Evolutionary conservation across 2,113 vertebrate species (phyloP), one percentile per base, ranked within the genome.

Genomic region (Tragelaphus strepsiceros): DNA sequence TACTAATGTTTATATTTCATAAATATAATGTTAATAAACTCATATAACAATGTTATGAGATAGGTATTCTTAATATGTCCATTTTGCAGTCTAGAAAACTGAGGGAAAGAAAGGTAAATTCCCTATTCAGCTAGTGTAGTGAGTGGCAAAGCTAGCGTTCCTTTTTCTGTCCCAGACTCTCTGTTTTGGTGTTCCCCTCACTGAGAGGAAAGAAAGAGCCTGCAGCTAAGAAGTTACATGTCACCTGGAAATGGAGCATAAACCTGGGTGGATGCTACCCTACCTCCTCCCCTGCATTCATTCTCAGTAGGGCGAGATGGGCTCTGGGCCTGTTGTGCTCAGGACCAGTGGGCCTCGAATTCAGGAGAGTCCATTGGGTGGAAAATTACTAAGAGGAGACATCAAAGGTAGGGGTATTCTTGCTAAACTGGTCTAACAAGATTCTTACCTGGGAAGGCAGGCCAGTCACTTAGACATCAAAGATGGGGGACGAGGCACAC

Each of bases 221-320:
- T 88, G 67, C 84, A 91, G 91, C 46, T 62, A 21, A 88, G 67
- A 54, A 83, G 53, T 88, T 77, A 98, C 94, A 88, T 35, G 74
- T 10, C 0, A 0, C 78, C 88, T 58, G 21, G 3, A 1, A 21
- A 61, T 10, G 54, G 82, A 62, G 84, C 58, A 67, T 49, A 56
- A n/a, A 24, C 2, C 49, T 53, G 28, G 28, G 0, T 0, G 61
- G 17, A 24, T 3, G 81, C 90, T 78, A 51, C 46, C 56, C 93
- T 83, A 61, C 30, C 84, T 74, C 62, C 59, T 74, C 16, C 43
- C 19, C 17, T 3, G 19, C 11, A 2, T 43, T 67, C 62, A 2
- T 30, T 61, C 71, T 32, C 43, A 24, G 51, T 17, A 58, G n/a
- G 88, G 21, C 2, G 7, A 64, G 19, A 26, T 0, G 21, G n/a